These are phyloP conservation scores for Eospalax fontanierii DNA, from an alignment of 2,797 vertebrate species.

Conservation along the genomic window DNA sequence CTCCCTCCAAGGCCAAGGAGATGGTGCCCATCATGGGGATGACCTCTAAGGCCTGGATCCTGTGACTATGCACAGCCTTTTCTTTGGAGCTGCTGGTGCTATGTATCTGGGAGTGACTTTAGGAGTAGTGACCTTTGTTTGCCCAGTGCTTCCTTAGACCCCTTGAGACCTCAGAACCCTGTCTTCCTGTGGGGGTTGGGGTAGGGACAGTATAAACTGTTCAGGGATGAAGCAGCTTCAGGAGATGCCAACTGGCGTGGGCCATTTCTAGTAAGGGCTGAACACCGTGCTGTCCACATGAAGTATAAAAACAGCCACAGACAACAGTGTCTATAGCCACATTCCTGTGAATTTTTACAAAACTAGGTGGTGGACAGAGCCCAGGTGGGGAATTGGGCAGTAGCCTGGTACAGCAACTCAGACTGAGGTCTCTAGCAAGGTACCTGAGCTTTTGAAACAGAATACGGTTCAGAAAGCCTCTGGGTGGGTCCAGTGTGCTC, in stretches of 20 bases:
- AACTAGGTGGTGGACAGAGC: not conserved
- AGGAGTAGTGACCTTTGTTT: not conserved
- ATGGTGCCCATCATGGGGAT: not conserved
- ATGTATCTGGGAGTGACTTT: not conserved
- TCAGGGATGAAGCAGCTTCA: not conserved
- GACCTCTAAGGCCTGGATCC: not conserved
- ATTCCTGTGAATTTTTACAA: not conserved
- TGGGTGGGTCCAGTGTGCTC: not conserved
- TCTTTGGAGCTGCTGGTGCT: not conserved
- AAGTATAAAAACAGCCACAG: rapidly evolving
- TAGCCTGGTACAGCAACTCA: not conserved
- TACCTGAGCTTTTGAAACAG: not conserved
- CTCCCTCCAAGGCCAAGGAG: not conserved
- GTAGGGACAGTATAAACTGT: not conserved
- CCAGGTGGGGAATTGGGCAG: not conserved
- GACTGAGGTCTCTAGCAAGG: rapidly evolving
- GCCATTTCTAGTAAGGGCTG: not conserved
- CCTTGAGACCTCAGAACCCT: not conserved
- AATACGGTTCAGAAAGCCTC: too few relatives aligned
- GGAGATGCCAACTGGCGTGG: not conserved
- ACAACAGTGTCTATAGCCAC: rapidly evolving
- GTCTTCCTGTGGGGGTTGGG: not conserved
- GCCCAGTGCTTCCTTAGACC: not conserved
- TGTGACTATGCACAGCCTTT: not conserved
- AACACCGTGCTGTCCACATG: not conserved